These are phyloP conservation scores for Parazoanthus darwini DNA, from an alignment of 92 coral and sea anemone genomes.

Conservation along the genomic window DNA sequence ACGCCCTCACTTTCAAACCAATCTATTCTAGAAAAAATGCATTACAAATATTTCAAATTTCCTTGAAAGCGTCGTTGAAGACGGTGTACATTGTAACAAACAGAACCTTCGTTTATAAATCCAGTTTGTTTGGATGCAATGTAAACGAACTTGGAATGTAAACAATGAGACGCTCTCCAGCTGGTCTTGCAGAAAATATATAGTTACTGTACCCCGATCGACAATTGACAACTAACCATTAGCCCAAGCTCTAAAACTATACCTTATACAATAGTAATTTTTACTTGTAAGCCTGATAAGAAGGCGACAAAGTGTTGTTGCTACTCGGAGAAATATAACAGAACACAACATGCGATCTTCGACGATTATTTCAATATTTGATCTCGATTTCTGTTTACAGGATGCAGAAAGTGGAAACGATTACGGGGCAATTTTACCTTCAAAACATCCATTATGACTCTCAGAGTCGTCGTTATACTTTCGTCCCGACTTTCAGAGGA, in stretches of 20 bases:
- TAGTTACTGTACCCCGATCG: background rate
- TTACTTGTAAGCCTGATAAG: too few relatives aligned
- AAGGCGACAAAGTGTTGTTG: too few relatives aligned
- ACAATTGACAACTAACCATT: background rate
- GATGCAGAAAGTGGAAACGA: background rate
- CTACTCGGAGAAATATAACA: too few relatives aligned
- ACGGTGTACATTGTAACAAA: background rate
- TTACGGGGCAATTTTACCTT: constrained; percentile 53
- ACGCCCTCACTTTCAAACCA: too few relatives aligned
- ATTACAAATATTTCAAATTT: too few relatives aligned
- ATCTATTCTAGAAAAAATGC: too few relatives aligned
- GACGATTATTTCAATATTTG: too few relatives aligned
- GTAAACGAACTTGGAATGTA: constrained; percentile 71
- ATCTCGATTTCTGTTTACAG: background rate
- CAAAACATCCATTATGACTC: constrained; percentile 87
- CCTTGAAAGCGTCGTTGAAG: background rate
- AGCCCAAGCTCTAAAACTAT: background rate
- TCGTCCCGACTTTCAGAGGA: constrained; percentile 61
- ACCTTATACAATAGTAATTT: background rate
- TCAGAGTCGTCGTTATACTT: constrained; percentile 76
- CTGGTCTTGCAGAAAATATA: background rate
- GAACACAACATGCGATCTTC: too few relatives aligned
- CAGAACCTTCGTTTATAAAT: background rate
- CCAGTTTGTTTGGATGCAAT: constrained; percentile 51
- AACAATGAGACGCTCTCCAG: constrained; percentile 42